Base-by-base conservation (phyloP, 1,140 invertebrate genomes). In the Nasonia longicornis region DNA sequence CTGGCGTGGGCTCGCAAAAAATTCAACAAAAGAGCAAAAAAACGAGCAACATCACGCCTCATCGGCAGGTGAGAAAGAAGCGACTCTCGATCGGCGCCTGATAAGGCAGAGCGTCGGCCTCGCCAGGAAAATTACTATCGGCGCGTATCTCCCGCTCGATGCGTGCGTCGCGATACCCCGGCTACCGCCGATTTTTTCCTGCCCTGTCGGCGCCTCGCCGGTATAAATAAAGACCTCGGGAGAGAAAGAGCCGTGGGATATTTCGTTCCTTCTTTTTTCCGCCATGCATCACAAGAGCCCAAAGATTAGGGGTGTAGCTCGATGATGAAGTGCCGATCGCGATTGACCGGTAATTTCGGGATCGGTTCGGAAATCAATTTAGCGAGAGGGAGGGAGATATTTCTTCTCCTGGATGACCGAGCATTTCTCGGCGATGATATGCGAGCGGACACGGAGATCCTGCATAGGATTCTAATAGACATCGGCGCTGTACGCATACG, bases 31-130 rank as follows among this genome's bases (percentile, higher is more conserved):
- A 67, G 11, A 31, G 16, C 2, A 38, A 73, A 73, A 26, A 48
- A 48, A 48, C 20, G 10, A 48, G 16, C 71, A 48, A 38, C 71
- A n/a, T 20, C 31, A 20, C 2, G 69, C 48, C 35, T 70, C 69
- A 73, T 45, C 22, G 71, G 11, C 73, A 64, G 52, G 73, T 75
- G 52, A 75, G 58, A 75, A 75, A 64, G 29, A 75, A 29, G 22
- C 58, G 10, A 22, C 7, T 16, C 48, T 4, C 31, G 73, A 75
- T 75, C 52, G 73, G 73, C 73, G 73, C 73, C 73, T 20, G 73
- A 75, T 75, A 75, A 64, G 11, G 26, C 7, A 48, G 71, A 42
- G 10, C 45, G 71, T n/a, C 52, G 14, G 22, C 11, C 3, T 20
- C 6, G 16, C 12, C 14, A 20, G 42, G 42, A 22, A 52, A 75